Evolutionary conservation across 2,113 vertebrate species (phyloP).

Genomic region (Carollia perspicillata): DNA sequence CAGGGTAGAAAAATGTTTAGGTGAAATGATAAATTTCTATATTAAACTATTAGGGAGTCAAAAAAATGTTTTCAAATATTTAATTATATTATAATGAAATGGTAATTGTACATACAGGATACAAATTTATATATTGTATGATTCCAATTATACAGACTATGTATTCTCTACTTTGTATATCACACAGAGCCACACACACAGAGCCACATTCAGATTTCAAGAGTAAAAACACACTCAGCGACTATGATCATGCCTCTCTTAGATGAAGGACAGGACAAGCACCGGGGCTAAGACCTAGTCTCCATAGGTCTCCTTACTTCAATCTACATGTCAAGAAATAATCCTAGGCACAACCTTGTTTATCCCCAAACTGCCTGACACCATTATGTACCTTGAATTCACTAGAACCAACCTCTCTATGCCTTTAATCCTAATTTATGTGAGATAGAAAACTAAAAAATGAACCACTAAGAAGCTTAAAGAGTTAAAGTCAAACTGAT

Average conservation of each 20-base stretch:
- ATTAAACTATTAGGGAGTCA: not conserved
- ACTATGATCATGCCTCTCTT: not conserved
- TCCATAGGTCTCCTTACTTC: not conserved
- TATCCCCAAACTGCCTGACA: not conserved
- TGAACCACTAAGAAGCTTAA: not conserved
- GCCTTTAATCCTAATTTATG: not conserved
- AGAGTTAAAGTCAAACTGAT: constrained; percentile 12
- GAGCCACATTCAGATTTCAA: not conserved
- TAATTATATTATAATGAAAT: constrained; percentile 10
- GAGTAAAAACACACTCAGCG: not conserved
- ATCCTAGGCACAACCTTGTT: not conserved
- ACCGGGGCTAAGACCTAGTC: not conserved
- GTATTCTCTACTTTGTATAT: not conserved
- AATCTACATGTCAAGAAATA: not conserved
- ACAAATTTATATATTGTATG: not conserved
- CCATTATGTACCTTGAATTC: not conserved
- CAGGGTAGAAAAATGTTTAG: not conserved
- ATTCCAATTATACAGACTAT: not conserved
- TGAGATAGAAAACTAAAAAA: not conserved
- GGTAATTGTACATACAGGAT: not conserved
- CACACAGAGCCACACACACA: not conserved
- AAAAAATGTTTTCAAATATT: not conserved
- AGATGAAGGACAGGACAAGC: not conserved
- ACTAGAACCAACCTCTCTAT: not conserved
- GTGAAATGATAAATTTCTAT: not conserved